Conservation (phyloP, 1,140 invertebrate species). For the Armadillidium nasatum region DNA sequence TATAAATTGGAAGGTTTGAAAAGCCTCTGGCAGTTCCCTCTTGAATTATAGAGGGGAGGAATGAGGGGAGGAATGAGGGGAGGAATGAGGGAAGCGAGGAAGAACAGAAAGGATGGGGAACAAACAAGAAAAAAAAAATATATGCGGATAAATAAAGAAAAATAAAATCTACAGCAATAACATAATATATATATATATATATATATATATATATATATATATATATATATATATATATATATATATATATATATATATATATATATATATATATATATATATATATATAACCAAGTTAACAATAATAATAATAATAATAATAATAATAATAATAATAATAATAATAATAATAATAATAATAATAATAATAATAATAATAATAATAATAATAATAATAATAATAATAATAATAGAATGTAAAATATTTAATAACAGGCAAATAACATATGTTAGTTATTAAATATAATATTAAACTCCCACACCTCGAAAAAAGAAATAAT, state of each 20-base stretch:
- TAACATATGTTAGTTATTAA: no score
- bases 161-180: neutral
- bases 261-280: conserved; percentile 15
- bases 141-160: neutral
- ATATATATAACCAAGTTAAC: conserved; percentile 11
- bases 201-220: conserved; percentile 13
- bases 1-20: conserved; percentile 5
- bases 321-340: no score
- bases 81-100: neutral
- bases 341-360: no score
- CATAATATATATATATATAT: conserved; percentile 1
- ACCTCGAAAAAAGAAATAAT: no score
- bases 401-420: no score
- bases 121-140: neutral
- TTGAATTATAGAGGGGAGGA: neutral
- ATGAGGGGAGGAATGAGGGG: neutral
- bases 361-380: no score
- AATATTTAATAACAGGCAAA: no score
- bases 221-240: neutral
- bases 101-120: neutral
- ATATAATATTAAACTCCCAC: no score
- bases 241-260: conserved; percentile 12
- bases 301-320: no score
- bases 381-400: no score
- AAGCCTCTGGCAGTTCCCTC: neutral